Conservation (phyloP, 2,113 vertebrate genomes). For the Agelaius tricolor region DNA sequence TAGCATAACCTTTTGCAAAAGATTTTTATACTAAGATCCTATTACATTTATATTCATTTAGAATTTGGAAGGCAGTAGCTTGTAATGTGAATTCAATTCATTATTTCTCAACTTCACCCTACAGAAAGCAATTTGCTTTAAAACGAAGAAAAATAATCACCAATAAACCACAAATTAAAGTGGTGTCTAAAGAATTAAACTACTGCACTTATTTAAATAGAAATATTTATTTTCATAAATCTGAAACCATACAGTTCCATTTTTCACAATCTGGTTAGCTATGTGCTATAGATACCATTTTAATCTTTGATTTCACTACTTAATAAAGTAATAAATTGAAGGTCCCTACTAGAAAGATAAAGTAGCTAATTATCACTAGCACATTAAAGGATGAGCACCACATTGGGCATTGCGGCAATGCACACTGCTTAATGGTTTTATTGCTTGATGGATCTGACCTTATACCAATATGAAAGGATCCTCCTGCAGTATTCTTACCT, state of each 20-base stretch:
- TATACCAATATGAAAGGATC: not conserved
- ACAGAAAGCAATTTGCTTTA: conserved; percentile 39
- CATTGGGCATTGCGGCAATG: not conserved
- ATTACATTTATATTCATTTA: conserved; percentile 48
- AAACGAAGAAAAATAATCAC: conserved; percentile 61
- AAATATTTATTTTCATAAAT: conserved; percentile 61
- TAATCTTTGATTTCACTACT: conserved; percentile 62
- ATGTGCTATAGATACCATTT: conserved; percentile 16
- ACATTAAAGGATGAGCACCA: conserved; percentile 59
- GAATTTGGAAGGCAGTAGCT: conserved; percentile 10
- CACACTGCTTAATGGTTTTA: conserved; percentile 19
- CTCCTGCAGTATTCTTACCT: not conserved
- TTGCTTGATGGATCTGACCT: conserved; percentile 40
- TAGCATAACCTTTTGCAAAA: not conserved
- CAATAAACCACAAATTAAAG: conserved; percentile 57
- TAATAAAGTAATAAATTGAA: conserved; percentile 63
- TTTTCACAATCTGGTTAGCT: conserved; percentile 58
- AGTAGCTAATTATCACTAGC: conserved; percentile 69
- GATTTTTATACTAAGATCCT: not conserved
- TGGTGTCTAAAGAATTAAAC: conserved; percentile 59
- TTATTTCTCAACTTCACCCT: conserved; percentile 42
- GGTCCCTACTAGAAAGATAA: conserved; percentile 57
- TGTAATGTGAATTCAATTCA: conserved; percentile 55
- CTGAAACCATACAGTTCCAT: conserved; percentile 31
- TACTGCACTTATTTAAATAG: conserved; percentile 38